Evolutionary conservation across 2,113 vertebrate genomes (phyloP).

Genomic region (Colistium nudipinnis): DNA sequence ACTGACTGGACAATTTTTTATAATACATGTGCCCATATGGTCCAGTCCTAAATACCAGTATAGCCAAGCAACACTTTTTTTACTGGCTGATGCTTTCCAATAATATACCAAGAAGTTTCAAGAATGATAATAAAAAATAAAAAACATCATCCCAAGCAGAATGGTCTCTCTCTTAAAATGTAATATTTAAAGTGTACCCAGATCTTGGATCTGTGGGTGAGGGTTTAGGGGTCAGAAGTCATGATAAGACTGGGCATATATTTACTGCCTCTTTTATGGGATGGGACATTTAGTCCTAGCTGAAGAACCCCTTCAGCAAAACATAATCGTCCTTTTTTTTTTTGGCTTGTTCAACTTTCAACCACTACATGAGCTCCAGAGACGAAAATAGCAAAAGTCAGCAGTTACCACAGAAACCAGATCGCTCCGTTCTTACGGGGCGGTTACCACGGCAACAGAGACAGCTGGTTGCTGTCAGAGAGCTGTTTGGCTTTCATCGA

Average conservation of each 20-base stretch:
- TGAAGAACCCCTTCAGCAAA: conserved; percentile 21
- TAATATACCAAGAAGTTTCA: background rate
- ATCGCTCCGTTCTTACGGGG: conserved; percentile 60
- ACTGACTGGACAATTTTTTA: no score
- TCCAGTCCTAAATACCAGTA: no score
- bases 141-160: background rate
- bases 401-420: conserved; percentile 79
- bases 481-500: conserved; percentile 58
- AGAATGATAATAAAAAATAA: background rate
- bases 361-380: conserved; percentile 36
- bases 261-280: background rate
- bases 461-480: conserved; percentile 76
- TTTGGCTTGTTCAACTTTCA: conserved; percentile 43
- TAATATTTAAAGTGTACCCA: background rate
- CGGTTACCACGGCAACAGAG: conserved; percentile 85
- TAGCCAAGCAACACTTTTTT: no score
- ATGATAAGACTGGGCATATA: background rate
- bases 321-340: conserved; percentile 29
- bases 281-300: background rate
- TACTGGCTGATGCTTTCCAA: no score
- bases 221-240: conserved; percentile 25
- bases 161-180: background rate
- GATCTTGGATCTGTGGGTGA: background rate
- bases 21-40: no score
- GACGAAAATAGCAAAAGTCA: conserved; percentile 76